Conservation (phyloP, 2,113 vertebrate species). For the Poicephalus meyeri region DNA sequence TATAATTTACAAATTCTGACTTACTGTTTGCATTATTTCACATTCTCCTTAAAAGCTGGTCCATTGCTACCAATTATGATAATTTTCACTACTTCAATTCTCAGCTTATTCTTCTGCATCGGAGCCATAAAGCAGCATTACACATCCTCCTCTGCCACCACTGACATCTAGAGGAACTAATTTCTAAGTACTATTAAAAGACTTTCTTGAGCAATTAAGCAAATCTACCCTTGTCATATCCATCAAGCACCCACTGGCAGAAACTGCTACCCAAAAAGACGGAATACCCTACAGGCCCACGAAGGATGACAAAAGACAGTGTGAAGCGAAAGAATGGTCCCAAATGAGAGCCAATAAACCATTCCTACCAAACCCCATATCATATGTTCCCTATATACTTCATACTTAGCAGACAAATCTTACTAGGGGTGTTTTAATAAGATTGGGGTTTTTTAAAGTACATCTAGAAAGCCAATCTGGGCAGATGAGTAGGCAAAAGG, state of each 20-base stretch:
- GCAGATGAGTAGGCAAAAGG: not conserved
- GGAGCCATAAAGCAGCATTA: not conserved
- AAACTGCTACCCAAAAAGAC: not conserved
- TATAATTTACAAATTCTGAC: not conserved
- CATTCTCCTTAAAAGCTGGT: not conserved
- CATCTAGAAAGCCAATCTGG: not conserved
- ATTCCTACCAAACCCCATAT: not conserved
- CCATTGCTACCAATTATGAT: not conserved
- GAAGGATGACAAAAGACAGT: not conserved
- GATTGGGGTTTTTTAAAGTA: not conserved
- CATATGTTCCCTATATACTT: not conserved
- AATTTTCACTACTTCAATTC: not conserved
- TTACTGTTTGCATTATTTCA: not conserved
- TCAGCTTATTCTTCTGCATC: not conserved
- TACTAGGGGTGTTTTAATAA: not conserved
- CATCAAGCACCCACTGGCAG: not conserved
- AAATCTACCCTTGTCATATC: not conserved
- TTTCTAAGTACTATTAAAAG: not conserved
- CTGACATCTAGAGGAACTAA: not conserved
- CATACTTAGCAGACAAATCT: not conserved
- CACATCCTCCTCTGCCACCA: not conserved
- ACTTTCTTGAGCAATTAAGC: not conserved
- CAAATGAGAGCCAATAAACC: not conserved
- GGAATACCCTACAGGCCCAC: not conserved
- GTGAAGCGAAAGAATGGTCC: not conserved